phyloP scores from a whole-genome alignment of 2,888 invertebrate species.

The Drosophila neutralis region DNA sequence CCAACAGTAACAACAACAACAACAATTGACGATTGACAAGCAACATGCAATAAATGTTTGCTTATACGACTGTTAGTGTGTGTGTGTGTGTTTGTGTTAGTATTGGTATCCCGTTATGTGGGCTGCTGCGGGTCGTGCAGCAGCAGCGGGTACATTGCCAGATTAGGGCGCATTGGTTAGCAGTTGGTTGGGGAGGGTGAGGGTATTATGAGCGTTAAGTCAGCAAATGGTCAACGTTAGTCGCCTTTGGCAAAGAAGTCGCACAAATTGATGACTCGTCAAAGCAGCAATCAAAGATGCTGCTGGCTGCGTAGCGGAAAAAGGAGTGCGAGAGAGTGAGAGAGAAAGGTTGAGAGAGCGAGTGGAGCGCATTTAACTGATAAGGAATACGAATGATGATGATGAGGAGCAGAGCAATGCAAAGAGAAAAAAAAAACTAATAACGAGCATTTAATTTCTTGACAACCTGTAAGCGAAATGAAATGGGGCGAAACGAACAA shows the following conservation, averaged over 20 bases:
- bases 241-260: slow-evolving; percentile 40
- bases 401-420: slow-evolving; percentile 17
- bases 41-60: slow-evolving; percentile 45
- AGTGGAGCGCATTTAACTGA: slow-evolving; percentile 35
- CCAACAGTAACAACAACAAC: slow-evolving; percentile 50
- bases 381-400: slow-evolving; percentile 53
- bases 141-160: slow-evolving; percentile 12
- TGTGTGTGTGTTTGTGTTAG: neutral
- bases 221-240: slow-evolving; percentile 34
- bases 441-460: slow-evolving; percentile 70
- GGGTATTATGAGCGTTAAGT: slow-evolving; percentile 16
- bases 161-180: neutral
- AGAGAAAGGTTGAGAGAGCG: neutral
- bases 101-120: slow-evolving; percentile 30
- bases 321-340: slow-evolving; percentile 11
- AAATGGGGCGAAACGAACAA: slow-evolving; percentile 48
- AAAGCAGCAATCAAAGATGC: slow-evolving; percentile 29
- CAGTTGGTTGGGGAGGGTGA: neutral
- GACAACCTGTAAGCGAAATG: slow-evolving; percentile 61
- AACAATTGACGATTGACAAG: slow-evolving; percentile 42
- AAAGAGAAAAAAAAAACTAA: slow-evolving; percentile 39
- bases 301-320: slow-evolving; percentile 23
- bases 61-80: slow-evolving; percentile 10
- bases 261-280: slow-evolving; percentile 58
- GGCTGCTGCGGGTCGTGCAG: slow-evolving; percentile 35